Percentiles rank a stretch among this genome's conserved stretches.
Conservation (phyloP, 1,140 invertebrate species). For the Drosophila sp. region DNA sequence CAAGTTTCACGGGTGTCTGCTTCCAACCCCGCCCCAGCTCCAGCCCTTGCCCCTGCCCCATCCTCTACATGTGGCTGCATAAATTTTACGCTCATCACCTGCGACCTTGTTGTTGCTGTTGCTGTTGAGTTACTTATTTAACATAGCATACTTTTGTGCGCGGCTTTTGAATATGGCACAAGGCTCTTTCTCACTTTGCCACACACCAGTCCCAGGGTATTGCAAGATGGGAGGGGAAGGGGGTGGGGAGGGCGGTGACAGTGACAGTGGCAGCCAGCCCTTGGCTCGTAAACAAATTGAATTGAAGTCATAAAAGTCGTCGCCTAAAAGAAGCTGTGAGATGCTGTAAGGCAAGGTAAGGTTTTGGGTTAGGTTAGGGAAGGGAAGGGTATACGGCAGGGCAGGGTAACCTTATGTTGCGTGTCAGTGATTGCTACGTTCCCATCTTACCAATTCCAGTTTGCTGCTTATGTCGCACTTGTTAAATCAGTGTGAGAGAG, state of each 20-base stretch:
- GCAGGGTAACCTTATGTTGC: slow-evolving; percentile 58
- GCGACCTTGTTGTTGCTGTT: slow-evolving; percentile 66
- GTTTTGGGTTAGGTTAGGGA: neutral
- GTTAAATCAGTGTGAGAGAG: slow-evolving; percentile 56
- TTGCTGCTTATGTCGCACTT: slow-evolving; percentile 75
- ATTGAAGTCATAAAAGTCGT: slow-evolving; percentile 81
- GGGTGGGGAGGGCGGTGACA: neutral
- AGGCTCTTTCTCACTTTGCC: slow-evolving; percentile 26
- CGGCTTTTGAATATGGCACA: slow-evolving; percentile 59
- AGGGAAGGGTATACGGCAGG: neutral
- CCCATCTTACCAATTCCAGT: slow-evolving; percentile 36
- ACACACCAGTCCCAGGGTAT: neutral
- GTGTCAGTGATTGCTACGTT: slow-evolving; percentile 74
- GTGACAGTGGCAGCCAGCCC: slow-evolving; percentile 21
- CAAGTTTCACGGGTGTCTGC: slow-evolving; percentile 64
- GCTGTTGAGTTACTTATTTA: slow-evolving; percentile 70
- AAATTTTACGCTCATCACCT: slow-evolving; percentile 80
- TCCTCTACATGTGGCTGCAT: slow-evolving; percentile 72
- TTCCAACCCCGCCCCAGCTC: neutral
- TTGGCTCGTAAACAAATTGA: slow-evolving; percentile 80
- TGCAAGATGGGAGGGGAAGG: neutral
- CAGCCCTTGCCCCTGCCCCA: neutral
- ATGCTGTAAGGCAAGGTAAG: neutral
- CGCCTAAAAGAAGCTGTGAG: slow-evolving; percentile 55
- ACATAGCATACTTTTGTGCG: slow-evolving; percentile 63